These are phyloP conservation scores for Echinarachnius parma DNA, from an alignment of 53 echinoderm and acorn worm species.

Conservation along the genomic window DNA sequence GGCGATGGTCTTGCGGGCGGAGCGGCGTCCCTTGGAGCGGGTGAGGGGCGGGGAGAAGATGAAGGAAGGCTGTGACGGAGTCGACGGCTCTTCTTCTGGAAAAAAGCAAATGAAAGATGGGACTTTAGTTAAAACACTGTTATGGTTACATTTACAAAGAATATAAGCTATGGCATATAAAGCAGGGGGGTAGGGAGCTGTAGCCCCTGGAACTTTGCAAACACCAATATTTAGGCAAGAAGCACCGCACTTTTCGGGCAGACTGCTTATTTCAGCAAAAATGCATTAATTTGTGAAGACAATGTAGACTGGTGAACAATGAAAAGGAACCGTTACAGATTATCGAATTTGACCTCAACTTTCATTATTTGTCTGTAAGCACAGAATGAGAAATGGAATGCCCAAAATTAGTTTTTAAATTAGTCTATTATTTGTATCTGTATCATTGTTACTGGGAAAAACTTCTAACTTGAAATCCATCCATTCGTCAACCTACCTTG, in stretches of 20 bases:
- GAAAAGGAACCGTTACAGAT: too few species aligned
- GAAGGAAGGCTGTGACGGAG: slow-evolving; percentile 65
- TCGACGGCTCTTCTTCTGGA: slow-evolving; percentile 30
- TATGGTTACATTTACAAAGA: neutral
- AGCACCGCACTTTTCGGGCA: too few species aligned
- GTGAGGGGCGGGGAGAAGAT: slow-evolving; percentile 90
- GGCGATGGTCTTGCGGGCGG: slow-evolving; percentile 47
- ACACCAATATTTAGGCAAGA: neutral
- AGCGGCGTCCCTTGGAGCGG: slow-evolving; percentile 66
- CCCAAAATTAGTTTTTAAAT: too few species aligned
- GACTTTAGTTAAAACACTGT: neutral
- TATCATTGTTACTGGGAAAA: too few species aligned
- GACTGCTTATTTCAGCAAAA: too few species aligned
- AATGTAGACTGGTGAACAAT: too few species aligned
- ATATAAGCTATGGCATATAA: neutral
- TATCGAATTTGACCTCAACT: too few species aligned
- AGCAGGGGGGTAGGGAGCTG: neutral
- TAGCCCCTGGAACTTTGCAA: neutral
- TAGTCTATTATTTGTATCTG: too few species aligned
- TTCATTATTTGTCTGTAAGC: too few species aligned
- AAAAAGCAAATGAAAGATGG: neutral
- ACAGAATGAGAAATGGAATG: too few species aligned
- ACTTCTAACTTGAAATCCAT: neutral
- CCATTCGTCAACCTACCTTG: neutral
- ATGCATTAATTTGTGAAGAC: too few species aligned